Evolutionary conservation across 2,113 vertebrate species (phyloP).

Genomic region (Aleadryas rufinucha): DNA sequence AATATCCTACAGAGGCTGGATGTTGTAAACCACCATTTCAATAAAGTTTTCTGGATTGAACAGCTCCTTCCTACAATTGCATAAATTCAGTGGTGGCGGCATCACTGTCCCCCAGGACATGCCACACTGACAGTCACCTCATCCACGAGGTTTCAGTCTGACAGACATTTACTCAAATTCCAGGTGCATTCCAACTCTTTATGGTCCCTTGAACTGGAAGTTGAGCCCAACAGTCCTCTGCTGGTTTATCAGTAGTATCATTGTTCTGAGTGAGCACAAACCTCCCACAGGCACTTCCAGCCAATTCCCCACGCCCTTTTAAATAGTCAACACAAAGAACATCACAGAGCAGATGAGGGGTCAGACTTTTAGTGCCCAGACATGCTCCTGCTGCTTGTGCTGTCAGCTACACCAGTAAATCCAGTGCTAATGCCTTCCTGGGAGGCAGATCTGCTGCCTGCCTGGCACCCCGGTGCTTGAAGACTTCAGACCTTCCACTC

Average conservation of each 20-base stretch:
- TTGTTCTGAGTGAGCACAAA: neutral
- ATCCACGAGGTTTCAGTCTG: neutral
- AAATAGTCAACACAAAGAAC: neutral
- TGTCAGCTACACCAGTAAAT: neutral
- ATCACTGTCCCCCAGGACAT: neutral
- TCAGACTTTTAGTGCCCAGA: neutral
- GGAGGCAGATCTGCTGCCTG: neutral
- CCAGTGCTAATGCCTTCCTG: neutral
- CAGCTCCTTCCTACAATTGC: neutral
- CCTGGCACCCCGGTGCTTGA: neutral
- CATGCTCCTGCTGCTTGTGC: fast-evolving
- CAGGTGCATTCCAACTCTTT: neutral
- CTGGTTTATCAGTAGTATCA: neutral
- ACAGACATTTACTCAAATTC: neutral
- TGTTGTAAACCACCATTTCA: neutral
- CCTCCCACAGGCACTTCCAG: neutral
- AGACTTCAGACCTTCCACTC: neutral
- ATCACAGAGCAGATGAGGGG: neutral
- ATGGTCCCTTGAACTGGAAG: neutral
- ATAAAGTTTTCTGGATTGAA: neutral
- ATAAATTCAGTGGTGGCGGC: neutral
- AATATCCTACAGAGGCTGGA: neutral
- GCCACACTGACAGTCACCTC: too few species aligned
- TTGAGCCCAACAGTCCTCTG: neutral
- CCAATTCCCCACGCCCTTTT: neutral